Evolutionary conservation across 2,113 vertebrate species (phyloP).

Genomic region (Eulemur rufifrons): DNA sequence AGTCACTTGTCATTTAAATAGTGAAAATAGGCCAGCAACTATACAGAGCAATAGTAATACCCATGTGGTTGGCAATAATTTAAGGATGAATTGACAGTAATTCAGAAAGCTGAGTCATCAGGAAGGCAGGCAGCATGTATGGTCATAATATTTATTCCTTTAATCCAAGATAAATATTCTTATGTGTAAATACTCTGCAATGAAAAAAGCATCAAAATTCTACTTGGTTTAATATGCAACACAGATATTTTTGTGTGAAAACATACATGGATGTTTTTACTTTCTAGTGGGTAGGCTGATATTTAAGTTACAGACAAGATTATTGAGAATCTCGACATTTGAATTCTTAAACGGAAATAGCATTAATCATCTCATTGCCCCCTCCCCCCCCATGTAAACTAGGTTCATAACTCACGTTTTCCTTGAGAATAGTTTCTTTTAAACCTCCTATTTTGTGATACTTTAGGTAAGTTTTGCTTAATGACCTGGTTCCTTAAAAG

Average conservation of each 20-base stretch:
- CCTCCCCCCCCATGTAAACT: neutral
- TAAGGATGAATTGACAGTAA: neutral
- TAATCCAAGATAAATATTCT: neutral
- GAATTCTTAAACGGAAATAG: neutral
- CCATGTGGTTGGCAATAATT: neutral
- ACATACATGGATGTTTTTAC: neutral
- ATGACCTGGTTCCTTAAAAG: neutral
- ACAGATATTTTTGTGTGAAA: neutral
- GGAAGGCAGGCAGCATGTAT: neutral
- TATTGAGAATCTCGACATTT: neutral
- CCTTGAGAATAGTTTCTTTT: neutral
- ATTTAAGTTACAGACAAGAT: neutral
- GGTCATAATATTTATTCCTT: neutral
- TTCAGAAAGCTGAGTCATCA: neutral
- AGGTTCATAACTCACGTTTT: neutral
- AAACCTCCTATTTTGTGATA: constrained; percentile 27
- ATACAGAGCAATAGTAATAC: neutral
- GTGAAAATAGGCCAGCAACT: neutral
- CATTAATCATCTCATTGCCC: neutral
- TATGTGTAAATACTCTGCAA: neutral
- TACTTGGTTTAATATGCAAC: neutral
- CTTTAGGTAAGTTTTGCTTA: constrained; percentile 10
- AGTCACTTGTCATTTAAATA: neutral
- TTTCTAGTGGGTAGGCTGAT: neutral
- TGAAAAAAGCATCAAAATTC: neutral